A percentile compares a stretch with the other conserved stretches of the same genome.
Evolutionary conservation across 2,113 vertebrate genomes (phyloP).

Genomic region (Protomyctophum bolini): DNA sequence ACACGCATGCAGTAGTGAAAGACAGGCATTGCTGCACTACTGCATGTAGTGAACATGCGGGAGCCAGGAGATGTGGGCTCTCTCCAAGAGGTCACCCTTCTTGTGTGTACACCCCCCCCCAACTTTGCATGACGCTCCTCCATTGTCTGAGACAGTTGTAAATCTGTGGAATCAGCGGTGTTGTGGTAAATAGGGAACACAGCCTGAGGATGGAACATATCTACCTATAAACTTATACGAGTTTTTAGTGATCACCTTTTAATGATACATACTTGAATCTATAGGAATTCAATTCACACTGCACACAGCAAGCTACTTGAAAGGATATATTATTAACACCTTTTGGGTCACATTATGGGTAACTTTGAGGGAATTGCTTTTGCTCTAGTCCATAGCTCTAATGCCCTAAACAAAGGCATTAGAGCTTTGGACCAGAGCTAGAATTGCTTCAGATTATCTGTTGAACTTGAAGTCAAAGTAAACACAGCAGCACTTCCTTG

Average conservation of each 20-base stretch:
- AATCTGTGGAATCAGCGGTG: background rate
- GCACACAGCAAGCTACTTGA: background rate
- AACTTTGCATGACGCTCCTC: background rate
- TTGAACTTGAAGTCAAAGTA: background rate
- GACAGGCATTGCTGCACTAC: background rate
- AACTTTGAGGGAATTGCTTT: too few relatives aligned
- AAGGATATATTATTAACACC: background rate
- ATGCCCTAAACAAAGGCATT: too few relatives aligned
- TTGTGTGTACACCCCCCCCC: background rate
- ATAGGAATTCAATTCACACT: background rate
- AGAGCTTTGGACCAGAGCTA: too few relatives aligned
- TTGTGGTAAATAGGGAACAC: background rate
- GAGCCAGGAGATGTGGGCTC: slow-evolving; percentile 2
- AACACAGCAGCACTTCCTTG: background rate
- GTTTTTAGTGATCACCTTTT: background rate
- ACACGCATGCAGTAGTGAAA: slow-evolving; percentile 6
- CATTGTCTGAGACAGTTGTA: slow-evolving; percentile 11
- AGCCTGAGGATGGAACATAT: too few relatives aligned
- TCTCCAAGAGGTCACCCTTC: slow-evolving; percentile 8
- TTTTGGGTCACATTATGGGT: background rate
- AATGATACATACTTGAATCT: background rate
- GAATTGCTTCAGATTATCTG: too few relatives aligned
- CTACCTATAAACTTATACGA: background rate
- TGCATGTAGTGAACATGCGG: slow-evolving; percentile 19
- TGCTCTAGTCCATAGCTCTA: too few relatives aligned